Evolutionary conservation across 2,888 invertebrate genomes (phyloP).

Genomic region (Hartigia nigra): DNA sequence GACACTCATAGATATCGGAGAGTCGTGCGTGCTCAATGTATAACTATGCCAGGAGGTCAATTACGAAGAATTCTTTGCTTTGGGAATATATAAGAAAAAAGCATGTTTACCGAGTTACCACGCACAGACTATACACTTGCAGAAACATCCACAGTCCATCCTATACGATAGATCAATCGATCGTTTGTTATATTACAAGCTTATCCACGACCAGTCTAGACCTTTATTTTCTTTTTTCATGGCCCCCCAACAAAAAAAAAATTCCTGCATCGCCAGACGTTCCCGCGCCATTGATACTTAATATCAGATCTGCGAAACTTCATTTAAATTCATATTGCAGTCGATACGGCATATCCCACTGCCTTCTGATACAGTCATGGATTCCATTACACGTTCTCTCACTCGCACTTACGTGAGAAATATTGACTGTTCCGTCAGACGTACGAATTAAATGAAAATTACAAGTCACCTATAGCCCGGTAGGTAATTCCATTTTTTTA

Average conservation of each 20-base stretch:
- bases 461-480: neutral
- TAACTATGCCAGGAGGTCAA: conserved; percentile 39
- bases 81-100: too few relatives aligned
- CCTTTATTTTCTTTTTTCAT: neutral
- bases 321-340: neutral
- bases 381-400: neutral
- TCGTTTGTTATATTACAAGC: neutral
- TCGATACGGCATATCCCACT: neutral
- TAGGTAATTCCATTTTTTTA: too few relatives aligned
- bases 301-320: neutral
- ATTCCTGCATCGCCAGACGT: neutral
- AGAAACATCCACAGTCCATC: neutral
- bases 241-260: too few relatives aligned
- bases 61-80: conserved; percentile 26
- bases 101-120: neutral
- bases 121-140: neutral
- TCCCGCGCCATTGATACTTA: neutral
- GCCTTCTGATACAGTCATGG: neutral
- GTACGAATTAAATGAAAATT: neutral
- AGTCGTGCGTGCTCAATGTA: conserved; percentile 8
- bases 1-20: neutral
- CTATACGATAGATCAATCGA: neutral
- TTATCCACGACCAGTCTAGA: neutral
- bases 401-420: neutral
- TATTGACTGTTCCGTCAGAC: neutral